These are phyloP conservation scores for Ceratosolen solmsi DNA, from an alignment of 1,140 invertebrate genomes.

Conservation along the genomic window DNA sequence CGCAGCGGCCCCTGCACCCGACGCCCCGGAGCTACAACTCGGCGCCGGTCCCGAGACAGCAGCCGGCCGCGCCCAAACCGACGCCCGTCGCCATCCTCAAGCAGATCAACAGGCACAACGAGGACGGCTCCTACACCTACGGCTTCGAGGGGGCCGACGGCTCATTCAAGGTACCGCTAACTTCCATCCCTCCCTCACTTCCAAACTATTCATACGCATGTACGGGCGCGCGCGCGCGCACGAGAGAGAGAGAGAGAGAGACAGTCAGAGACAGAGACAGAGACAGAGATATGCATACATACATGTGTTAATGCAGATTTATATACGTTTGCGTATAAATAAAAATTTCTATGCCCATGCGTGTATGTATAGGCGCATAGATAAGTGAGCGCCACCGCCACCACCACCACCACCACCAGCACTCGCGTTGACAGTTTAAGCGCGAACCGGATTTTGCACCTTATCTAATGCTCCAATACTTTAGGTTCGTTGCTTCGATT, in stretches of 20 bases:
- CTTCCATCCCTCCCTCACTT: neutral
- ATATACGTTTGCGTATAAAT: too few species aligned
- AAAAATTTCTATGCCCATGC: too few species aligned
- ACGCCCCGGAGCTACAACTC: conserved; percentile 69
- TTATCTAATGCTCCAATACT: neutral
- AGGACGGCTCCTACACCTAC: conserved; percentile 90
- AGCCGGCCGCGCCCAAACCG: conserved; percentile 72
- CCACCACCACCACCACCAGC: too few species aligned
- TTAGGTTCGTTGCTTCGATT: neutral
- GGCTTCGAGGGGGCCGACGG: conserved; percentile 89
- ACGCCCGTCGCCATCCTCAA: conserved; percentile 87
- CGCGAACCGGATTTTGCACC: neutral
- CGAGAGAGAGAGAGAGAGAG: too few species aligned
- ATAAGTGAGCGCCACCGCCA: too few species aligned
- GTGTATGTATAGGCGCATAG: too few species aligned
- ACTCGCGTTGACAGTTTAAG: neutral
- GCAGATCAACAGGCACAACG: conserved; percentile 89
- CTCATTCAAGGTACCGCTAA: conserved; percentile 74
- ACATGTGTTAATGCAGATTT: too few species aligned
- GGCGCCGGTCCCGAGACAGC: conserved; percentile 66
- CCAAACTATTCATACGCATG: too few species aligned
- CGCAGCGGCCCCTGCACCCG: conserved; percentile 75
- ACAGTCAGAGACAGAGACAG: too few species aligned
- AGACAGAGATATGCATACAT: too few species aligned
- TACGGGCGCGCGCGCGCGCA: too few species aligned